phyloP scores from a whole-genome alignment of 2,888 invertebrate genomes.

The Argyresthia albistria region DNA sequence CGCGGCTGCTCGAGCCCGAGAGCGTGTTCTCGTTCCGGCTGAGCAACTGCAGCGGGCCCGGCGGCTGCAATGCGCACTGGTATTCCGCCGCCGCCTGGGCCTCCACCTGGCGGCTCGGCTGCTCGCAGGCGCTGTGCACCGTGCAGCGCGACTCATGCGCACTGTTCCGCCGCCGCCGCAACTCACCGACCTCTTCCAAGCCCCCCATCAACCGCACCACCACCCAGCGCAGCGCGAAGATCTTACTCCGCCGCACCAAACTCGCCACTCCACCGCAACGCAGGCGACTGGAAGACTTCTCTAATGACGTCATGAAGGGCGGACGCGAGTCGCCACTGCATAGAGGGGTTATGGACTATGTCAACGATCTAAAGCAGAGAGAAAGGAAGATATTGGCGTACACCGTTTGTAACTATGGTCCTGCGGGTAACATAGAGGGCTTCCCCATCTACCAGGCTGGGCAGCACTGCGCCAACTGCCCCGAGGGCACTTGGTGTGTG shows the following conservation, averaged over 20 bases:
- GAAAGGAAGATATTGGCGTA: constrained; percentile 40
- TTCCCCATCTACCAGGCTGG: constrained; percentile 60
- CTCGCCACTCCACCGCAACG: constrained; percentile 7
- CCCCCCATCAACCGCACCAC: not conserved
- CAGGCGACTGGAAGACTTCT: not conserved
- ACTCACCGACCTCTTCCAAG: constrained; percentile 1
- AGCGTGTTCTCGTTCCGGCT: constrained; percentile 48
- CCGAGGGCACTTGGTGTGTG: constrained; percentile 46
- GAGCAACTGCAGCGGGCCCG: constrained; percentile 48
- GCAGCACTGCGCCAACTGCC: constrained; percentile 44
- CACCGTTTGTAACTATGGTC: constrained; percentile 62
- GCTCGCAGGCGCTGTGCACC: constrained; percentile 55
- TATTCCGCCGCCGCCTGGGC: constrained; percentile 60
- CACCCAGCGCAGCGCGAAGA: constrained; percentile 26
- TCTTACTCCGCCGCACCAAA: constrained; percentile 37
- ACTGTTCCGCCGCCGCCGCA: constrained; percentile 36
- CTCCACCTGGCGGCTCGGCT: constrained; percentile 58
- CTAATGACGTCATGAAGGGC: not conserved
- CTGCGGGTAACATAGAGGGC: constrained; percentile 59
- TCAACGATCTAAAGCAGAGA: no score
- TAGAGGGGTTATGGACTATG: not conserved
- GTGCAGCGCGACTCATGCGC: constrained; percentile 43
- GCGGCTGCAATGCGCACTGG: constrained; percentile 60
- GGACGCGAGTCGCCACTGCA: constrained; percentile 36
- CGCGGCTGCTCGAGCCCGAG: constrained; percentile 44